phyloP scores from a whole-genome alignment of 2,113 vertebrate species.

The Macrotus californicus region DNA sequence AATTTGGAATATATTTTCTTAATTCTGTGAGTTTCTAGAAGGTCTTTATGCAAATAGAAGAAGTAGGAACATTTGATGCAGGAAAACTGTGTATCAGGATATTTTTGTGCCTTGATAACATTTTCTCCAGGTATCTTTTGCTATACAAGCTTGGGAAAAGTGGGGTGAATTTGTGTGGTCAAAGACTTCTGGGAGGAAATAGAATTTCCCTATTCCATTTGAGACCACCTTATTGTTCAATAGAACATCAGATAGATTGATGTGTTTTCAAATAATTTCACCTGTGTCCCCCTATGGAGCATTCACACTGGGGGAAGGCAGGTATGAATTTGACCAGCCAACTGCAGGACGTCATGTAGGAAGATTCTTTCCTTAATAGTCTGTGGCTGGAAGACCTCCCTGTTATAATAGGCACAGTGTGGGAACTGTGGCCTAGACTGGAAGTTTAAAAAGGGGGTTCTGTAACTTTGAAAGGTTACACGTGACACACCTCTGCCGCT shows the following conservation, averaged over 20 bases:
- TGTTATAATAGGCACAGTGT: not conserved
- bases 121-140: not conserved
- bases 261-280: not conserved
- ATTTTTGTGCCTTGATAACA: not conserved
- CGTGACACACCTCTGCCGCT: not conserved
- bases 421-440: not conserved
- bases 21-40: not conserved
- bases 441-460: not conserved
- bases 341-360: not conserved
- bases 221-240: not conserved
- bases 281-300: not conserved
- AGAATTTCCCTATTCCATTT: not conserved
- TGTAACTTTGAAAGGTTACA: not conserved
- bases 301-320: not conserved
- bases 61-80: not conserved
- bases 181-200: not conserved
- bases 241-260: not conserved
- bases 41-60: not conserved
- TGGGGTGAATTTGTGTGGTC: not conserved
- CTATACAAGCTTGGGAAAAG: not conserved
- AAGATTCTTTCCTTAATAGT: not conserved
- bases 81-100: not conserved
- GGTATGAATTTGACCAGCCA: not conserved
- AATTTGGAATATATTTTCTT: not conserved
- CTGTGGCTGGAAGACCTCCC: not conserved